Percentiles rank a stretch among this genome's conserved stretches.
phyloP scores from a whole-genome alignment of 2,113 vertebrate genomes.

The Axis porcinus region DNA sequence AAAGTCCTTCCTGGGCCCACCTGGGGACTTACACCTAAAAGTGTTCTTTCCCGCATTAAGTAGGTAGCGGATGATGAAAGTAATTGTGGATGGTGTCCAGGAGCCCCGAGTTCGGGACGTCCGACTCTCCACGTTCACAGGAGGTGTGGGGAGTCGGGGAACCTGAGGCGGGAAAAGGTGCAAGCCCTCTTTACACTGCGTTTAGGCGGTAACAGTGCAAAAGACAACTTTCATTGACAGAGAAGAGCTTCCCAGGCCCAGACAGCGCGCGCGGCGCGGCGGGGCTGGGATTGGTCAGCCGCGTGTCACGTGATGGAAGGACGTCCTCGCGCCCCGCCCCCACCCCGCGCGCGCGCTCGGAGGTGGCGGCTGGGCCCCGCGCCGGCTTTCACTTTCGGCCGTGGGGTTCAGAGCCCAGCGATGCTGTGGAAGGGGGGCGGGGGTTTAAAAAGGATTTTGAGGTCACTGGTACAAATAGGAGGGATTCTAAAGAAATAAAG shows the following conservation, averaged over 20 bases:
- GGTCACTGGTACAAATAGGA: background rate
- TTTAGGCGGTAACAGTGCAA: background rate
- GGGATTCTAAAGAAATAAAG: background rate
- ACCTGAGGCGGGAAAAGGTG: too few relatives aligned
- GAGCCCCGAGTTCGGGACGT: background rate
- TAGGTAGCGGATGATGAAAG: background rate
- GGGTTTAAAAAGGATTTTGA: background rate
- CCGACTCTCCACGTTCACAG: background rate
- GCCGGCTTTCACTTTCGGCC: conserved; percentile 62
- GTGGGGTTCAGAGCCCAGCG: background rate
- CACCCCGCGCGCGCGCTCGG: fast-evolving
- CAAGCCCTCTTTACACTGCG: fast-evolving
- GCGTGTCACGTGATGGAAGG: conserved; percentile 2
- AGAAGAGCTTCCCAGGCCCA: fast-evolving
- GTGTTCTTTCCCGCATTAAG: background rate
- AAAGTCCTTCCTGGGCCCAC: background rate
- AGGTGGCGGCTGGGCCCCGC: fast-evolving
- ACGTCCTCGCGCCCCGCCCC: background rate
- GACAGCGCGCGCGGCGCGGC: background rate
- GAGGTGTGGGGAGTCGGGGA: background rate
- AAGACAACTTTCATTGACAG: background rate
- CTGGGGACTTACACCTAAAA: background rate
- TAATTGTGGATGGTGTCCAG: background rate
- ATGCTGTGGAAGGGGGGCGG: background rate
- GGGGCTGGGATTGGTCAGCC: background rate